Evolutionary conservation across 1,140 invertebrate genomes (phyloP).

Genomic region (Diorhabda sublineata): DNA sequence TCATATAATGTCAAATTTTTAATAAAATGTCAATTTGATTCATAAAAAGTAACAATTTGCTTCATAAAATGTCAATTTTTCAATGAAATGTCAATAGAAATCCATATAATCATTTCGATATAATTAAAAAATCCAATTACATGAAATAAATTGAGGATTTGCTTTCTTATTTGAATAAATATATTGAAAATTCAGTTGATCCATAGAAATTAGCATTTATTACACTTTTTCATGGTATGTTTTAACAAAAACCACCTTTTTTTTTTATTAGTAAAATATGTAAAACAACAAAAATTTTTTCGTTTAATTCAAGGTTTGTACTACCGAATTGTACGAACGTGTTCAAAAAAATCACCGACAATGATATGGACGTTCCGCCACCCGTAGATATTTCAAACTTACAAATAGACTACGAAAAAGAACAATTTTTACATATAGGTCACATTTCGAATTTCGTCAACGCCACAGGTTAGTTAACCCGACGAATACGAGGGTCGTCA

Average conservation of each 20-base stretch:
- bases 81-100: too few species aligned
- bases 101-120: too few species aligned
- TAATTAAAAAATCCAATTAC: too few species aligned
- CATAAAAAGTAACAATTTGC: too few species aligned
- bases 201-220: not conserved
- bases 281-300: not conserved
- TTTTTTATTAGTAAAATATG: not conserved
- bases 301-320: not conserved
- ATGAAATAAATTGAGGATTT: not conserved
- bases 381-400: slow-evolving; percentile 67
- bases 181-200: not conserved
- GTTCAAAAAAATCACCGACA: not conserved
- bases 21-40: too few species aligned
- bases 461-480: slow-evolving; percentile 55
- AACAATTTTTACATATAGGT: slow-evolving; percentile 71
- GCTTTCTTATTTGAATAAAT: not conserved
- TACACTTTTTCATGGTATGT: not conserved
- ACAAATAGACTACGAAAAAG: slow-evolving; percentile 70
- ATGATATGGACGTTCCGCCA: slow-evolving; percentile 52
- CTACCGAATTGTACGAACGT: not conserved
- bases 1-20: too few species aligned
- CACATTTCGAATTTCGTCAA: slow-evolving; percentile 62
- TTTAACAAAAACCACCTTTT: not conserved
- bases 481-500: too few species aligned
- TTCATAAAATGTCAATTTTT: too few species aligned